Base-by-base conservation (phyloP, 2,113 vertebrate genomes). In the Siniperca knerii region DNA sequence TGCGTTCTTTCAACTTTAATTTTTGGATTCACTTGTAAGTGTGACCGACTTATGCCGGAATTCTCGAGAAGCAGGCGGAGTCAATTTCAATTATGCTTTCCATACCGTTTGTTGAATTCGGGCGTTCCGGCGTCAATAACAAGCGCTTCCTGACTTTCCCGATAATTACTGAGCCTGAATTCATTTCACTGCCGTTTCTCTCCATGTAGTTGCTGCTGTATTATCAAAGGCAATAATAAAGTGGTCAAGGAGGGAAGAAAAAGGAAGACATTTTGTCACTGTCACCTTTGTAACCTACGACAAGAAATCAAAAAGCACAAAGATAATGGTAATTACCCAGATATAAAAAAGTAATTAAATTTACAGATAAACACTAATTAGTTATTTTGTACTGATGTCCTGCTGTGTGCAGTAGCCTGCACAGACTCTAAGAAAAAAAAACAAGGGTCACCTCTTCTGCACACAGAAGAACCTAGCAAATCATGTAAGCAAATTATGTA, bases 1-100 rank as follows among this genome's bases (percentile, higher is more conserved):
- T 77, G 87, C 90, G 81, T 68, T 75, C n/a, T 72, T 79, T 84
- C 73, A 72, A 83, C 5, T 69, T 84, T 8, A 68, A 84, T 13
- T 40, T 86, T 40, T n/a, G 50, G 64, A 46, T 71, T 15, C 29
- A 6, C 57, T 80, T 48, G 86, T 25, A 11, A 11, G 0, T 0
- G 0, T 8, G 0, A 21, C 70, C 64, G 21, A 0, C 12, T 8
- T 8, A 12, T 35, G 11, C 86, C 82, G 33, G 44, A 1, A 3
- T 2, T 35, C 18, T 8, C 2, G 13, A 8, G 46, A 16, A 48
- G 29, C 6, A 12, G 62, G 83, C 74, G 87, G 73, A n/a, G 71
- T 85, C 40, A 0, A 1, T 58, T 44, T n/a, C 2, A 8, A 20
- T 1, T 6, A 8, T 7, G 10, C 6, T 29, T 16, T 46, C 1